Conservation (phyloP, 2,888 invertebrate genomes). For the Eupithecia centaureata region DNA sequence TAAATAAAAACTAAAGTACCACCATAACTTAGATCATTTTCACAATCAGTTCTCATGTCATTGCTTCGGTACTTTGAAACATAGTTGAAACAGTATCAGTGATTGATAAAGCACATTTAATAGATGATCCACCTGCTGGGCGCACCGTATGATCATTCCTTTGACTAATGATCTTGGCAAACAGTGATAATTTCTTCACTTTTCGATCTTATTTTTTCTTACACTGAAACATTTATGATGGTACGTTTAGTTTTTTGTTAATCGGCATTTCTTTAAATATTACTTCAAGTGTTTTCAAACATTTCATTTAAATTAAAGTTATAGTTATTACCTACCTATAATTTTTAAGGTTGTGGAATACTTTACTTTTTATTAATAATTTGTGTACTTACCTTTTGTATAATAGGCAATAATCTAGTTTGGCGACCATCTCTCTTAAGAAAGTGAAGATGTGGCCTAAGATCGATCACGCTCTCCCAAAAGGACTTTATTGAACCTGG, state of each 20-base stretch:
- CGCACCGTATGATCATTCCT: slow-evolving; percentile 17
- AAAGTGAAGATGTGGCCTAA: too few relatives aligned
- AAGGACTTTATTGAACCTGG: too few relatives aligned
- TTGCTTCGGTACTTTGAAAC: slow-evolving; percentile 59
- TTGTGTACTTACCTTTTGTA: too few relatives aligned
- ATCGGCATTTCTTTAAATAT: neutral
- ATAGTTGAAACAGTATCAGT: slow-evolving; percentile 54
- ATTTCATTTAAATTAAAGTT: too few relatives aligned
- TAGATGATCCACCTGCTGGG: slow-evolving; percentile 31
- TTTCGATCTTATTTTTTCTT: slow-evolving; percentile 44
- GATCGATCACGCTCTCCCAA: too few relatives aligned
- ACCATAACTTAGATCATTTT: neutral
- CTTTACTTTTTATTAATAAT: too few relatives aligned
- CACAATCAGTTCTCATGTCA: slow-evolving; percentile 22
- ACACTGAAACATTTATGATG: neutral
- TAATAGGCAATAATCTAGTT: too few relatives aligned
- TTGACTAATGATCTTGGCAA: slow-evolving; percentile 51
- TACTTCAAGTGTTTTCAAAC: neutral
- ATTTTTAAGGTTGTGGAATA: too few relatives aligned
- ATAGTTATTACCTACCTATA: too few relatives aligned
- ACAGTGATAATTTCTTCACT: slow-evolving; percentile 76
- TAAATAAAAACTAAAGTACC: neutral
- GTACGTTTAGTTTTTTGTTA: neutral
- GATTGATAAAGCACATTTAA: slow-evolving; percentile 38
- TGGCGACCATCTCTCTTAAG: too few relatives aligned